Evolutionary conservation across 2,797 vertebrate species (phyloP).

Genomic region (Hippopotamyrus pictus): DNA sequence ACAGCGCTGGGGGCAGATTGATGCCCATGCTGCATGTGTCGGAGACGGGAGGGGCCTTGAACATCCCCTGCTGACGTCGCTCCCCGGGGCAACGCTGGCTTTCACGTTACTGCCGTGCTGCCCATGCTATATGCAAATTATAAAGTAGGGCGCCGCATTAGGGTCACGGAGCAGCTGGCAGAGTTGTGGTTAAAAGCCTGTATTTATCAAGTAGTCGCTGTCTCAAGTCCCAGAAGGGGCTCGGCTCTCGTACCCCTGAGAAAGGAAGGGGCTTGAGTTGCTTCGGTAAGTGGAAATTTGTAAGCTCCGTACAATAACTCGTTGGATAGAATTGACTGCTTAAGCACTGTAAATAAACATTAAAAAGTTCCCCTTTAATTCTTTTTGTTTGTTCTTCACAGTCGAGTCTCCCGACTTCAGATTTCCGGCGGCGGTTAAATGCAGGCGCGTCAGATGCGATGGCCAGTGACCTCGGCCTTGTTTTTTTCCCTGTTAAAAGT

Average conservation of each 20-base stretch:
- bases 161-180: background rate
- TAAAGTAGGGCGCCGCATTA: background rate
- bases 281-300: conserved; percentile 3
- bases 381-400: background rate
- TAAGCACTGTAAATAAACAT: background rate
- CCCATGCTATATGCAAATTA: conserved; percentile 5
- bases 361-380: background rate
- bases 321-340: background rate
- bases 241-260: background rate
- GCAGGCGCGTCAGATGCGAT: background rate
- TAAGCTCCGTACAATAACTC: background rate
- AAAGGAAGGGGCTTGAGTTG: background rate
- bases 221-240: background rate
- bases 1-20: background rate
- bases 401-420: background rate
- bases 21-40: background rate
- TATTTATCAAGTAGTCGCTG: background rate
- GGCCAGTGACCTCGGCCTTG: background rate
- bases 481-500: background rate
- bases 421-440: background rate
- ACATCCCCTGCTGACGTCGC: background rate
- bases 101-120: background rate
- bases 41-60: background rate
- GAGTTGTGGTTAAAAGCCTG: background rate
- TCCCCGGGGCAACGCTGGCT: background rate